A percentile compares a stretch with the other conserved stretches of the same genome.
Evolutionary conservation across 1,140 invertebrate genomes (phyloP).

Genomic region (Pristionchus pacificus): DNA sequence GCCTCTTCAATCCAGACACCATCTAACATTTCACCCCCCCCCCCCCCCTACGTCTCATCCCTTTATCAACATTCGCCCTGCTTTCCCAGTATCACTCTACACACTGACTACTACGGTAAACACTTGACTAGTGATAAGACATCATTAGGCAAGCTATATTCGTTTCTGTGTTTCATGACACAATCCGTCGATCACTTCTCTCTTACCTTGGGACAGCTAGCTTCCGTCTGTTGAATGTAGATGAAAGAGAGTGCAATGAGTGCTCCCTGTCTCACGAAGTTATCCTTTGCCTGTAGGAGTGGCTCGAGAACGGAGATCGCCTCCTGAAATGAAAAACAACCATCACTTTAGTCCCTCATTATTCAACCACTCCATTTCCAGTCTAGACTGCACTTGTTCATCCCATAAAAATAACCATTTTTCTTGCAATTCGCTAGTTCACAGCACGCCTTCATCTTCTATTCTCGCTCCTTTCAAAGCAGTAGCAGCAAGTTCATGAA

Average conservation of each 20-base stretch:
- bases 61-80: not conserved
- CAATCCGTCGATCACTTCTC: not conserved
- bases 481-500: too few species aligned
- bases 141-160: too few species aligned
- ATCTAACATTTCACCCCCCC: not conserved
- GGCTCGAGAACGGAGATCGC: slow-evolving; percentile 93
- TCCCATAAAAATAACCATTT: slow-evolving; percentile 31
- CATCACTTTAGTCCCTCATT: slow-evolving; percentile 4
- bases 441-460: too few species aligned
- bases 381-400: slow-evolving; percentile 10
- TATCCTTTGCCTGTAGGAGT: slow-evolving; percentile 96
- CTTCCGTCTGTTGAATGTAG: slow-evolving; percentile 93
- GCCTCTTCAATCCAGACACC: not conserved
- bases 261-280: slow-evolving; percentile 96
- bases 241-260: slow-evolving; percentile 76
- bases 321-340: slow-evolving; percentile 68
- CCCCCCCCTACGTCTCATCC: not conserved
- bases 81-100: not conserved
- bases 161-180: too few species aligned
- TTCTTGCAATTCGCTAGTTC: too few species aligned
- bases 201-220: slow-evolving; percentile 76
- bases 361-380: not conserved
- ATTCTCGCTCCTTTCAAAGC: too few species aligned
- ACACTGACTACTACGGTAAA: not conserved
- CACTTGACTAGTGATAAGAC: too few species aligned